Base-by-base conservation (phyloP, 2,113 vertebrate genomes). In the Platycercus adscitus region DNA sequence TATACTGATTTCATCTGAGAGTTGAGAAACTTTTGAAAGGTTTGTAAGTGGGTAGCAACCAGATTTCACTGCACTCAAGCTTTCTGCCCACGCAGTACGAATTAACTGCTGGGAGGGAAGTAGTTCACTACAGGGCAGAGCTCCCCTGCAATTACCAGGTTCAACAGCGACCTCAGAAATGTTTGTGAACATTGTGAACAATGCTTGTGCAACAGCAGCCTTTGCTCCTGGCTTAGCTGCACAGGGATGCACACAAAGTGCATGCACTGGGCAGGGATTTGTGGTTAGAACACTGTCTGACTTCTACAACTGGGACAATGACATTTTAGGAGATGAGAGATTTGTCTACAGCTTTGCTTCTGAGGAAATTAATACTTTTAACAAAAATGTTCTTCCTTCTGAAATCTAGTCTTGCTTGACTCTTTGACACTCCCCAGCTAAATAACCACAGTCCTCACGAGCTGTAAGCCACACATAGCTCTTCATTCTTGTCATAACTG, bases 401-500 rank as follows among this genome's bases (percentile, higher is more conserved):
- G 56, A 69, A 92, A 65, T 23, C 25, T n/a, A 49, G 41, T 70
- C 25, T 49, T 64, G 35, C 47, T 69, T 20, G 17, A 25, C 25
- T 55, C 46, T 78, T 69, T 89, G 21, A 41, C 26, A 16, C 16
- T 87, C 10, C 6, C 44, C 66, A 81, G 20, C 23, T 46, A 63
- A 88, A 50, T 19, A 65, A 44, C 9, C 0, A 1, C 31, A 50
- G 26, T 28, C 28, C 26, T 71, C 3, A 2, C 2, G n/a, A 80
- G 20, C 0, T 47, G 26, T 18, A 37, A 80, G 31, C 25, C 17
- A 17, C 29, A 26, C 17, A 23, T 5, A 15, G 9, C 39, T 17
- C 53, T 63, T 19, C 25, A 12, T 0, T 3, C 63, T 24, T 0
- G 3, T 18, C 0, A 0, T 8, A 49, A 43, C 0, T 83, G 64